Evolutionary conservation across 2,888 invertebrate genomes (phyloP), one percentile per base, ranked within the genome.

Genomic region (Cybosia mesomella): DNA sequence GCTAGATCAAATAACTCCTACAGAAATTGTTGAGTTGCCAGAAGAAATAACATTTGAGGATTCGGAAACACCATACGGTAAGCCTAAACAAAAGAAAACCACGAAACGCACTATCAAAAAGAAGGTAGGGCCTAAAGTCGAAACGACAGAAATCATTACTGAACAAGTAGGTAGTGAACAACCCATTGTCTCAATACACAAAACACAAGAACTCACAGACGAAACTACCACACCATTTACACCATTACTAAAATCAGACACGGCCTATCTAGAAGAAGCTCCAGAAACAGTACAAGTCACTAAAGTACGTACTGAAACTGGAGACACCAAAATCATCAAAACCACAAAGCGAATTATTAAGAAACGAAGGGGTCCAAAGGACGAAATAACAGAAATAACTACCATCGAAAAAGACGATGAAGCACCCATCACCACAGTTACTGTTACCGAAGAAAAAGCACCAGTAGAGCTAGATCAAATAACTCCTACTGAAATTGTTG

Each of bases 291-390:
- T 70, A 0, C 32, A 66, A 15, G 36, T 80, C 0, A 73, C 73
- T 0, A 72, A 76, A 70, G 72, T 79, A 1, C 70, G 66, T 0
- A 74, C 80, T 0, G 71, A 77, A 32, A 70, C 71, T 2, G 82
- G 79, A 1, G 78, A 80, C 1, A 58, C 84, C 3, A 90, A 89
- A 69, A 83, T 75, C 9, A 22, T 74, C 0, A 77, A 75, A 62
- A 75, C 83, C 11, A 80, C 72, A 0, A 79, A 77, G 15, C 90
- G 91, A 67, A 83, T 92, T 4, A 59, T 90, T 39, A 86, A 59
- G 84, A 94, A 53, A 68, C 77, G 71, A 70, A 81, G 68, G 22
- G 76, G 86, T 7, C 84, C 80, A n/a, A 49, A 64, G 71, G 76
- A 92, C 22, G 76, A 78, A 36, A 70, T 79, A 39, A 74, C 72